Percentiles rank a stretch among this genome's conserved stretches.
Conservation (phyloP, 2,888 invertebrate genomes). For the Drosophila vallismaia region DNA sequence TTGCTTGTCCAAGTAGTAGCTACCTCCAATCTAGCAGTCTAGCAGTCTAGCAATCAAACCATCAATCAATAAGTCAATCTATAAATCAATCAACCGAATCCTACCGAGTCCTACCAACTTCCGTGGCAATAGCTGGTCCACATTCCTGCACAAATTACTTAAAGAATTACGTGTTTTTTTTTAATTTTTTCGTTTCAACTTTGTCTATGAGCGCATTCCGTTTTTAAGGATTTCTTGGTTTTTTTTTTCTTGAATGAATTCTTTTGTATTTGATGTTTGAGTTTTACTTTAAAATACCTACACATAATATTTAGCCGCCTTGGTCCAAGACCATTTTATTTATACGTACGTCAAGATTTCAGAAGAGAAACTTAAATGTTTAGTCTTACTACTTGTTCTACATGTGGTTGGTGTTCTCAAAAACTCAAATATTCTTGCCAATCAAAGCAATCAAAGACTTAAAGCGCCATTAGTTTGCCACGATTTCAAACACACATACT, state of each 20-base stretch:
- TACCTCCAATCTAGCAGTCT: constrained; percentile 63
- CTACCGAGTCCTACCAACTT: constrained; percentile 29
- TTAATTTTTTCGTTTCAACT: not conserved
- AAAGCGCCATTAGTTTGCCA: constrained; percentile 63
- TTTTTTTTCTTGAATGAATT: constrained; percentile 9
- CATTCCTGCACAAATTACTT: constrained; percentile 77
- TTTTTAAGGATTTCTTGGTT: constrained; percentile 29
- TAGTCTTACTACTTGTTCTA: constrained; percentile 20
- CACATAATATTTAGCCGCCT: constrained; percentile 39
- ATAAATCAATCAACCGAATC: constrained; percentile 14
- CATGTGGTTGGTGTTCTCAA: constrained; percentile 58
- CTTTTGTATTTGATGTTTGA: constrained; percentile 35
- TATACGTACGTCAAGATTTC: constrained; percentile 31
- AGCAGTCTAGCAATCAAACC: constrained; percentile 37
- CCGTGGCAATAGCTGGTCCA: constrained; percentile 51
- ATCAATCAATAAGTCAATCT: constrained; percentile 21
- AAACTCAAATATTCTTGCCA: constrained; percentile 71
- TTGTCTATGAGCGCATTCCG: constrained; percentile 64
- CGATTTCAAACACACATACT: constrained; percentile 56
- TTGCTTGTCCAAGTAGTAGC: constrained; percentile 56
- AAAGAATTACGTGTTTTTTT: constrained; percentile 40
- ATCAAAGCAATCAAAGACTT: constrained; percentile 73
- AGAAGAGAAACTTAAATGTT: constrained; percentile 24
- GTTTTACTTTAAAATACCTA: constrained; percentile 33
- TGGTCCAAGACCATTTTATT: constrained; percentile 66